A percentile compares a stretch with the other conserved stretches of the same genome.
These are phyloP conservation scores for Calliopum simillimum DNA, from an alignment of 2,888 invertebrate genomes.

Conservation along the genomic window DNA sequence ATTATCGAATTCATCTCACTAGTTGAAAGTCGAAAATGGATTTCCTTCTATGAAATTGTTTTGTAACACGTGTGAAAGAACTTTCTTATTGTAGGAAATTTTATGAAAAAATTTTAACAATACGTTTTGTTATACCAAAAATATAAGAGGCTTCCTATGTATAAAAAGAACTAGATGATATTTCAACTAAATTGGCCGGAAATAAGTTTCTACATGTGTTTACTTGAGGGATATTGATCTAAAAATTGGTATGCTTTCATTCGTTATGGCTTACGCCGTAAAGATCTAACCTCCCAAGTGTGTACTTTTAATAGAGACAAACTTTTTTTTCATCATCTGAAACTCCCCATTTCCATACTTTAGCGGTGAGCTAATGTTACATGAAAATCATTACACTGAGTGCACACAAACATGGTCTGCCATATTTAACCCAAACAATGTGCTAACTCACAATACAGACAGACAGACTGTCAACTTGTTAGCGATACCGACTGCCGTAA, in stretches of 20 bases:
- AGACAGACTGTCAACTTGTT: conserved; percentile 9
- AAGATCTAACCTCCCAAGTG: no score
- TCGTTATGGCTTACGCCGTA: no score
- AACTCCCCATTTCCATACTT: conserved; percentile 10
- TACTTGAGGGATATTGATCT: not conserved
- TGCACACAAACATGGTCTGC: conserved; percentile 20
- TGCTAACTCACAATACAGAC: not conserved
- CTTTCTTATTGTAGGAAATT: conserved; percentile 7
- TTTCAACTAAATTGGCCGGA: not conserved
- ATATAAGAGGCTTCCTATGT: not conserved
- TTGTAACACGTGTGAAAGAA: conserved; percentile 24
- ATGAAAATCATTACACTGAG: conserved; percentile 15
- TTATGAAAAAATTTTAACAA: not conserved
- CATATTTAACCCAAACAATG: conserved; percentile 23
- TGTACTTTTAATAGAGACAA: no score
- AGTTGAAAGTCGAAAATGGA: not conserved
- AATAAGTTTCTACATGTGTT: not conserved
- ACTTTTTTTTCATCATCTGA: not conserved
- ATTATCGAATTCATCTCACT: not conserved
- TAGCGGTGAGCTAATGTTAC: not conserved
- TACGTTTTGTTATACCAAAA: not conserved
- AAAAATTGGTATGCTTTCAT: no score
- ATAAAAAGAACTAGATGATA: not conserved
- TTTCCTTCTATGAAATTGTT: not conserved
- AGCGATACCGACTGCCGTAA: not conserved